Evolutionary conservation across 2,888 invertebrate genomes (phyloP).

Genomic region (Agonopterix alstromeriana): DNA sequence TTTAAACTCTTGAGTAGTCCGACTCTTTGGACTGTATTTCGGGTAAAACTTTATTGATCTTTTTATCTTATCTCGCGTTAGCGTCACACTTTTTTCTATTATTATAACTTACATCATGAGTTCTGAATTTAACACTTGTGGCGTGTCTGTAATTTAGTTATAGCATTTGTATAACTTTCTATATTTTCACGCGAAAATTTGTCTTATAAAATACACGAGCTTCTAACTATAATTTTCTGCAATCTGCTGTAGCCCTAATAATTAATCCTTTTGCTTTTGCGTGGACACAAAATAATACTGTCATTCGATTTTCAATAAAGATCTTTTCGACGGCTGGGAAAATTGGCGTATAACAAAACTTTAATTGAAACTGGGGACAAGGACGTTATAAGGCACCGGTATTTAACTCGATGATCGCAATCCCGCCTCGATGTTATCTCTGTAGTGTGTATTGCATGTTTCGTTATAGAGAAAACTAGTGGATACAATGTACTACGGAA

Average conservation of each 20-base stretch:
- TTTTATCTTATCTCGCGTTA: conserved; percentile 36
- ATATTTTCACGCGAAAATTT: conserved; percentile 49
- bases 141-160: conserved; percentile 56
- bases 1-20: conserved; percentile 26
- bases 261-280: conserved; percentile 45
- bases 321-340: conserved; percentile 14
- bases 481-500: too few relatives aligned
- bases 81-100: conserved; percentile 39
- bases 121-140: conserved; percentile 51
- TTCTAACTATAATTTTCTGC: conserved; percentile 54
- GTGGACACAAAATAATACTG: conserved; percentile 27
- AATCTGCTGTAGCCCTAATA: conserved; percentile 46
- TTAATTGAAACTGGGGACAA: conserved; percentile 9
- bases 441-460: conserved; percentile 59
- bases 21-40: conserved; percentile 59
- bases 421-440: conserved; percentile 54
- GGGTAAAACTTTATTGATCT: conserved; percentile 31
- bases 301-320: conserved; percentile 3
- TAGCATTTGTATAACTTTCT: conserved; percentile 44
- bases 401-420: conserved; percentile 70
- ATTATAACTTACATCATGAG: conserved; percentile 31
- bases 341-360: conserved; percentile 13
- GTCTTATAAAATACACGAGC: conserved; percentile 53
- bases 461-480: conserved; percentile 22
- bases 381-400: conserved; percentile 12